Percentiles rank a stretch among this genome's conserved stretches.
Conservation (phyloP, 2,113 vertebrate species). For the Columba janthina region DNA sequence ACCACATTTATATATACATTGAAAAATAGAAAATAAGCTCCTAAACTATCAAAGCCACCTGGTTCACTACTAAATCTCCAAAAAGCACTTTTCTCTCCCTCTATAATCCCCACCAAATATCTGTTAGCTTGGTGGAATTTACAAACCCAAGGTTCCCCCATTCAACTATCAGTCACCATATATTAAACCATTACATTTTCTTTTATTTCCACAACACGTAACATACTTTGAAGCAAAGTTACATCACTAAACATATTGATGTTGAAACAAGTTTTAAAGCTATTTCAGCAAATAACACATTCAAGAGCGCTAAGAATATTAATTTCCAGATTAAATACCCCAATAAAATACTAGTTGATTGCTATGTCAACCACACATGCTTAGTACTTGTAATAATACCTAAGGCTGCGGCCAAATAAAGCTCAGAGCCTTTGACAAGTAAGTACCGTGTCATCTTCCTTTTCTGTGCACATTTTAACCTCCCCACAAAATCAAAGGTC, state of each 20-base stretch:
- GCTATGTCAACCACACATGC: background rate
- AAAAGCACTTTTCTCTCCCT: background rate
- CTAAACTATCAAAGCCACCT: background rate
- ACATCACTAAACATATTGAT: background rate
- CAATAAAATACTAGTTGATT: background rate
- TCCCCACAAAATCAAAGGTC: background rate
- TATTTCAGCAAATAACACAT: background rate
- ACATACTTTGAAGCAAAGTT: background rate
- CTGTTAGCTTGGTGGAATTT: background rate
- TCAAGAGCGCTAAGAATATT: background rate
- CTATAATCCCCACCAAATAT: background rate
- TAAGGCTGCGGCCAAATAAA: background rate
- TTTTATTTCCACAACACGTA: background rate
- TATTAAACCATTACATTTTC: background rate
- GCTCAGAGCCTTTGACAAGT: background rate
- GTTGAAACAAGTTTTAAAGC: background rate
- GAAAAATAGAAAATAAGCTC: background rate
- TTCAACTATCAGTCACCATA: background rate
- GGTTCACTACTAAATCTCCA: background rate
- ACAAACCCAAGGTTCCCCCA: background rate
- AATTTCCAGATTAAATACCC: background rate
- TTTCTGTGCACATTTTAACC: background rate
- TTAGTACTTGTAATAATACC: background rate
- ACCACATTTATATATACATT: background rate
- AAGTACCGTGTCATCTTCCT: background rate